Evolutionary conservation across 2,797 vertebrate species (phyloP), one percentile per base, ranked within the genome.

Genomic region (Austrolebias charrua): DNA sequence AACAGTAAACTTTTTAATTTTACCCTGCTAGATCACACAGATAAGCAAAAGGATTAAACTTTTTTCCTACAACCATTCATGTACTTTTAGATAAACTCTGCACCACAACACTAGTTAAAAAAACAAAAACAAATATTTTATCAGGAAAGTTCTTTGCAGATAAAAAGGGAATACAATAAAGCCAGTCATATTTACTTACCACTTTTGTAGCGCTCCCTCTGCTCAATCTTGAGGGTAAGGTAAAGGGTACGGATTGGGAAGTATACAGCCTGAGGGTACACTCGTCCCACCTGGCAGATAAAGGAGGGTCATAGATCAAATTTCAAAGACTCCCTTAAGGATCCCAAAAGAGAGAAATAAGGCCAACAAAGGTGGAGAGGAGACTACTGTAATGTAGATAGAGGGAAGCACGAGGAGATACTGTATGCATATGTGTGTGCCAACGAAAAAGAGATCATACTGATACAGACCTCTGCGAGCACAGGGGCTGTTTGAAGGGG

Each of bases 211-310:
- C 98, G 97, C 68, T 99, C 98, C 46, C 98, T 92, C 76, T 99
- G 98, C 61, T 99, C 97, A 18, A 99, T 99, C 92, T 99, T 99
- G 87, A 99, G 88, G 6, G 98, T 99, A 92, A 99, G 89, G 86
- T 99, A 99, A 33, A 99, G 94, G 61, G 98, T 99, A 68, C 98
- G 94, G 87, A 99, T 99, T 11, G 98, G 98, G 76, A 99, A 99
- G 92, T 99, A 99, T 69, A 99, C 98, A 0, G 98, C 98, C 66
- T 99, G 98, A 52, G 98, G 98, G 73, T 98, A 99, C 64, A 99
- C 97, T 69, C 98, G 94, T 83, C 98, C 97, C 86, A 99, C 97
- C 98, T 99, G 81, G 79, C 76, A 90, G 87, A 91, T 84, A 92
- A 89, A 86, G 88, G 82, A 88, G 81, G 85, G 85, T 90, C 89